Evolutionary conservation across 2,888 invertebrate species (phyloP).

Genomic region (Linnaemya vulpina): DNA sequence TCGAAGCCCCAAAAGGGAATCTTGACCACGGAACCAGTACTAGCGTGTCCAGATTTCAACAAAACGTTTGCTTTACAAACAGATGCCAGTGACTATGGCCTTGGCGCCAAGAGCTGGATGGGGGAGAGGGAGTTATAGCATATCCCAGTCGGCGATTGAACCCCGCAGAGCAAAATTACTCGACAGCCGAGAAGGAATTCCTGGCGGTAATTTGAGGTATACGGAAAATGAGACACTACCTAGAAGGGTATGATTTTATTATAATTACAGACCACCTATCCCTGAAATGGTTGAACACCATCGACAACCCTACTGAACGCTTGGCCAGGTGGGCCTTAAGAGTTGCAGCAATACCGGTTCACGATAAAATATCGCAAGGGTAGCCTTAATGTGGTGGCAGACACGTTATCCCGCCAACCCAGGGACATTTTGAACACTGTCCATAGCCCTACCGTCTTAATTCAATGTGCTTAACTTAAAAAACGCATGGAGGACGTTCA

Average conservation of each 20-base stretch:
- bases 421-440: not conserved
- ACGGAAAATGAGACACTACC: not conserved
- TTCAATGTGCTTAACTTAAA: not conserved
- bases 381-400: constrained; percentile 31
- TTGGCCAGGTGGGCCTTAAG: constrained; percentile 48
- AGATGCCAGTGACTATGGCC: too few species aligned
- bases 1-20: not conserved
- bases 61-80: too few species aligned
- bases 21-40: not conserved
- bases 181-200: not conserved
- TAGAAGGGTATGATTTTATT: constrained; percentile 36
- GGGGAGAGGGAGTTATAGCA: too few species aligned
- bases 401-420: constrained; percentile 36
- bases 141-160: not conserved
- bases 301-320: constrained; percentile 40
- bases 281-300: constrained; percentile 31
- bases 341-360: constrained; percentile 32
- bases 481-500: not conserved
- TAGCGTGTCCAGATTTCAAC: too few species aligned
- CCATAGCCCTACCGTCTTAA: not conserved
- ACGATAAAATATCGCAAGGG: constrained; percentile 39
- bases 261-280: constrained; percentile 30
- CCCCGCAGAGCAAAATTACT: not conserved
- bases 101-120: too few species aligned
- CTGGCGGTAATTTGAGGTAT: not conserved